Conservation (phyloP, 2,888 invertebrate genomes). For the Aleiodes leptofemur region DNA sequence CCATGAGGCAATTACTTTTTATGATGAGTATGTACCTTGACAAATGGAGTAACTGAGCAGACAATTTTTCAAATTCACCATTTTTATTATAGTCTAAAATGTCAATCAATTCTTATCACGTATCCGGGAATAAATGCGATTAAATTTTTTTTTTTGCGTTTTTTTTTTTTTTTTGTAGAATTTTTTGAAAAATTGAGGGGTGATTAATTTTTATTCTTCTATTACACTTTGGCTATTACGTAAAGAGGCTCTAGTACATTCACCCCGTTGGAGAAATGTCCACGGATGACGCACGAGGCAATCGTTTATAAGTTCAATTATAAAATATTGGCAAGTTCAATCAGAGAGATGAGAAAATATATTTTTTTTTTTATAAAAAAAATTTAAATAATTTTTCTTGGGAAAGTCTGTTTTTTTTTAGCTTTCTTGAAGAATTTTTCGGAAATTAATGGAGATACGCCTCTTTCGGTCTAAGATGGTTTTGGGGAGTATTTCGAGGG, state of each 20-base stretch:
- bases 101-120: constrained; percentile 39
- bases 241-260: no score
- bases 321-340: neutral
- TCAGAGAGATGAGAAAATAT: neutral
- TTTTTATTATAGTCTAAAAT: neutral
- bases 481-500: no score
- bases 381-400: no score
- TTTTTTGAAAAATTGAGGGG: neutral
- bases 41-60: constrained; percentile 35
- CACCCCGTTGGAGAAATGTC: no score
- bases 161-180: neutral
- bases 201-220: no score
- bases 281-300: neutral
- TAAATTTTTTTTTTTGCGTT: constrained; percentile 6
- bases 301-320: neutral
- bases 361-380: no score
- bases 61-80: constrained; percentile 12
- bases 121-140: neutral
- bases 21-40: constrained; percentile 36
- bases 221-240: no score
- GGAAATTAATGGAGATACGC: no score
- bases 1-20: constrained; percentile 43
- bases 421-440: no score
- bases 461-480: no score
- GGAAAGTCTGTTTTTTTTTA: no score